phyloP scores from a whole-genome alignment of 2,797 vertebrate genomes.

The Coregonus ussuriensis region DNA sequence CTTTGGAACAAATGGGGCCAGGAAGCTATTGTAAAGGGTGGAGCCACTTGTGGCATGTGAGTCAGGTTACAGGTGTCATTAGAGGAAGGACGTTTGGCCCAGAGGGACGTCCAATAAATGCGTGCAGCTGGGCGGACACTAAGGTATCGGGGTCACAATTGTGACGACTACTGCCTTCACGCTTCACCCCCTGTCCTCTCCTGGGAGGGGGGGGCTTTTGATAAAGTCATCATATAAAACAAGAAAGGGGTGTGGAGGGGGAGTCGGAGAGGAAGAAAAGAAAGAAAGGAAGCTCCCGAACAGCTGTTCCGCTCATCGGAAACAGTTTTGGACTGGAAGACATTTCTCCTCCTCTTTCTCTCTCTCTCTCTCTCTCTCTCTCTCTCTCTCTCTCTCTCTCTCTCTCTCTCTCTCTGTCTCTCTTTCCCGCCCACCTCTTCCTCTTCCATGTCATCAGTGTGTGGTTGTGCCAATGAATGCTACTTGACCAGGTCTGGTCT shows the following conservation, averaged over 20 bases:
- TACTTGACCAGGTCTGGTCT: too few relatives aligned
- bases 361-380: constrained; percentile 28
- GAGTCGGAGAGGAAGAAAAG: neutral
- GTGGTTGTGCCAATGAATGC: neutral
- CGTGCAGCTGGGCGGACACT: neutral
- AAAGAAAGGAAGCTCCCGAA: constrained; percentile 59
- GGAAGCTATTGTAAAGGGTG: constrained; percentile 35
- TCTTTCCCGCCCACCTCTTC: constrained; percentile 33
- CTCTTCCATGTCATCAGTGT: constrained; percentile 32
- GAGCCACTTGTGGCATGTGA: constrained; percentile 6
- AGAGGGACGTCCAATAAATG: neutral
- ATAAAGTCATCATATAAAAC: constrained; percentile 3
- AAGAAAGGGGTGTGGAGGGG: neutral
- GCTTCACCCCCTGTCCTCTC: neutral
- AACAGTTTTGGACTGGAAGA: constrained; percentile 39
- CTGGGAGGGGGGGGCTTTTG: neutral
- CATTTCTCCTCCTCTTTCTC: constrained; percentile 24
- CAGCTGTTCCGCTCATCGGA: constrained; percentile 71
- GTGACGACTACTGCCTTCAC: neutral
- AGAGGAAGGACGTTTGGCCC: neutral
- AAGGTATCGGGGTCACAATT: neutral
- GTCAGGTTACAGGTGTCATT: neutral
- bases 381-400: too few relatives aligned
- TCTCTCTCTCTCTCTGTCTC: neutral
- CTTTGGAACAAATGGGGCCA: constrained; percentile 37